Conservation (phyloP, 2,113 vertebrate species). For the Carollia perspicillata region DNA sequence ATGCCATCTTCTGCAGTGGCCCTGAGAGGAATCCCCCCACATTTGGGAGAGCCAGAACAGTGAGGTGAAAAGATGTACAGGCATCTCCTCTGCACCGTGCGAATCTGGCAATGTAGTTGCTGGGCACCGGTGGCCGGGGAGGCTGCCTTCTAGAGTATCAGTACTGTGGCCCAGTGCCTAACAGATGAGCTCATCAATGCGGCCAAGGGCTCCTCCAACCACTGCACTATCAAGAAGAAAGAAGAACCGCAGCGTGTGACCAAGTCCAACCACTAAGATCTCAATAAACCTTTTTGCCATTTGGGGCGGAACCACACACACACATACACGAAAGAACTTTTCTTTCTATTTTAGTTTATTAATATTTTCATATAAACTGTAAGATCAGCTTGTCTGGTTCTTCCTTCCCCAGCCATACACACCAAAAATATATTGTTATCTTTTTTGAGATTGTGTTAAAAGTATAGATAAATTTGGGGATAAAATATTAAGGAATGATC, state of each 20-base stretch:
- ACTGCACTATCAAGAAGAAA: slow-evolving; percentile 96
- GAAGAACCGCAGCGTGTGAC: slow-evolving; percentile 95
- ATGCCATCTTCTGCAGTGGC: slow-evolving; percentile 95
- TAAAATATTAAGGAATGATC: background rate
- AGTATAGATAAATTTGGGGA: background rate
- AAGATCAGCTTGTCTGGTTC: background rate
- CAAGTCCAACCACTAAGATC: slow-evolving; percentile 87
- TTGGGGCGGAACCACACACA: background rate
- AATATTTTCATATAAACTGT: background rate
- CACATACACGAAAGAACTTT: background rate
- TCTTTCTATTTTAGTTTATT: background rate
- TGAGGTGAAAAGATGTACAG: slow-evolving; percentile 92
- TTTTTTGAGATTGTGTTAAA: background rate
- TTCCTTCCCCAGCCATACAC: background rate
- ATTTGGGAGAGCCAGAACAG: slow-evolving; percentile 91
- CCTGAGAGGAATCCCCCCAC: slow-evolving; percentile 93
- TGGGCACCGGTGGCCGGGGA: slow-evolving; percentile 93
- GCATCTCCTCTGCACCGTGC: slow-evolving; percentile 92
- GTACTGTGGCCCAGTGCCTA: slow-evolving; percentile 93
- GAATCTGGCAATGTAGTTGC: slow-evolving; percentile 96
- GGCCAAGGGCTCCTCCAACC: slow-evolving; percentile 95
- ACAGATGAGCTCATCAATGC: slow-evolving; percentile 96
- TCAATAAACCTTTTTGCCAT: slow-evolving; percentile 63
- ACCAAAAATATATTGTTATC: background rate
- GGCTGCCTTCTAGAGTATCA: slow-evolving; percentile 95